Evolutionary conservation across 2,888 invertebrate species (phyloP).

Genomic region (Limnephilus rhombicus): DNA sequence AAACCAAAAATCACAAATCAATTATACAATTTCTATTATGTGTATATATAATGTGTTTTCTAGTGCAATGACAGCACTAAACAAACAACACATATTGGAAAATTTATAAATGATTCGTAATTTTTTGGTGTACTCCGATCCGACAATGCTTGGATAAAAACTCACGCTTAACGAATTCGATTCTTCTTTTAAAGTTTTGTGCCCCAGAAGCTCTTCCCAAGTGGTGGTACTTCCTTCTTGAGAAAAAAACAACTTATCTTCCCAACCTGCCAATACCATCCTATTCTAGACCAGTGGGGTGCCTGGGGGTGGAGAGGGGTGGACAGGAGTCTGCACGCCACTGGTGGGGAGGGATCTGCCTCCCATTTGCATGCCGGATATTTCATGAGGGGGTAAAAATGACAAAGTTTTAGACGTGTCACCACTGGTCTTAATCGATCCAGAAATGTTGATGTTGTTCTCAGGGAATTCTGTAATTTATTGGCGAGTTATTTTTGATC

Average conservation of each 20-base stretch:
- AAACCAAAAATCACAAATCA: too few species aligned
- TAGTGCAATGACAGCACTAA: too few species aligned
- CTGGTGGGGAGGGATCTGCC: slow-evolving; percentile 38
- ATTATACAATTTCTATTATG: too few species aligned
- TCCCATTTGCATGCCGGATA: slow-evolving; percentile 65
- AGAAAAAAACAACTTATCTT: slow-evolving; percentile 64
- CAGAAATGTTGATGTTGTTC: slow-evolving; percentile 11
- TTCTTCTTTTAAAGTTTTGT: slow-evolving; percentile 53
- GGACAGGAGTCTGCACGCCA: slow-evolving; percentile 9
- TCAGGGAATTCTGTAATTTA: background rate
- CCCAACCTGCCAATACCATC: slow-evolving; percentile 64
- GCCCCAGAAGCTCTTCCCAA: slow-evolving; percentile 50
- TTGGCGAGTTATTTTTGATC: background rate
- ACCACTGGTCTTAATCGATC: slow-evolving; percentile 52
- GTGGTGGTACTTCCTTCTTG: slow-evolving; percentile 57
- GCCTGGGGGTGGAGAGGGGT: slow-evolving; percentile 22
- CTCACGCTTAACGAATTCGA: slow-evolving; percentile 11
- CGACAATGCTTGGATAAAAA: background rate
- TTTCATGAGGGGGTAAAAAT: slow-evolving; percentile 64
- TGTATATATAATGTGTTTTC: too few species aligned
- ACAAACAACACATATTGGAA: too few species aligned
- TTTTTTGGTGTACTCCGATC: background rate
- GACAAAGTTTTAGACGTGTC: slow-evolving; percentile 64
- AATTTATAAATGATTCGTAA: background rate
- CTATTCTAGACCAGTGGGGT: slow-evolving; percentile 38